Evolutionary conservation across 2,888 invertebrate genomes (phyloP).

Genomic region (Limnephilus lunatus): DNA sequence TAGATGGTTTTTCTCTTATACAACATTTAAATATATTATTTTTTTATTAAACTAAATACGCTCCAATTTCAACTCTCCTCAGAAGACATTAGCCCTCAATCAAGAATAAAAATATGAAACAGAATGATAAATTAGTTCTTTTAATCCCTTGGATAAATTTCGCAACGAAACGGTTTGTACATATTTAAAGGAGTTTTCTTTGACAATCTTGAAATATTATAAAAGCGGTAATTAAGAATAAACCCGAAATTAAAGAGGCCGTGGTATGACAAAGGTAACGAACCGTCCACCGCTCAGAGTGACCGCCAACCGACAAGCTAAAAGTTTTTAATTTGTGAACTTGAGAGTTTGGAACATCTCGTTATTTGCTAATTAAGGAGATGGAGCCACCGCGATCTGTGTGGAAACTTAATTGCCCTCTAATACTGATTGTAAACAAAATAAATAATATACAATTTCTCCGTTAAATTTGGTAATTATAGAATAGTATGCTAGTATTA

Average conservation of each 20-base stretch:
- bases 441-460: not conserved
- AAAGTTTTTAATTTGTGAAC: conserved; percentile 14
- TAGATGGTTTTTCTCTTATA: too few species aligned
- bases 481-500: not conserved
- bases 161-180: not conserved
- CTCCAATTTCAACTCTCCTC: too few species aligned
- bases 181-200: not conserved
- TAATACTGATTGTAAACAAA: not conserved
- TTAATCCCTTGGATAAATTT: not conserved
- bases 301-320: not conserved
- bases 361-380: conserved; percentile 11
- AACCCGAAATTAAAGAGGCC: not conserved
- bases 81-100: not conserved
- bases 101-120: not conserved
- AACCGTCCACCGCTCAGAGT: not conserved
- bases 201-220: conserved; percentile 11
- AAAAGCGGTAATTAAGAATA: not conserved
- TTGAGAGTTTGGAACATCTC: not conserved
- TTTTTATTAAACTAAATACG: too few species aligned
- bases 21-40: too few species aligned
- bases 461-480: not conserved
- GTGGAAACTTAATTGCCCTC: not conserved
- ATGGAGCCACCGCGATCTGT: not conserved
- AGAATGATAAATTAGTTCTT: not conserved
- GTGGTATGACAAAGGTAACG: not conserved